Percentiles rank a stretch among this genome's conserved stretches.
Conservation (phyloP, 2,888 invertebrate genomes). For the Parthenolecanium corni region DNA sequence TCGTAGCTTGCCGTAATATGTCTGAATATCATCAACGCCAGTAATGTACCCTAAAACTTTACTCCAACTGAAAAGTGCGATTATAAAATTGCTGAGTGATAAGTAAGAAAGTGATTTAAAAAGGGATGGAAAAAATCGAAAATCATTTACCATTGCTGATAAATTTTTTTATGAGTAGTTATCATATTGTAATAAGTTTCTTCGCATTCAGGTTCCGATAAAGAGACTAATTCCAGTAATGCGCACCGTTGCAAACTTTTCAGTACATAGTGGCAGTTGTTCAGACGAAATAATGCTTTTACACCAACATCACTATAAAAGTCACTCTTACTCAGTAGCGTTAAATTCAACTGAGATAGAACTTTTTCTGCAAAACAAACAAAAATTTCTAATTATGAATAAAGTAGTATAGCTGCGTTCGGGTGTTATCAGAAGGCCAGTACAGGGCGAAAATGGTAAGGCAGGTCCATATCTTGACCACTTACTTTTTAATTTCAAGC, state of each 20-base stretch:
- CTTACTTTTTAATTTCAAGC: too few species aligned
- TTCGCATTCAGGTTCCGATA: conserved; percentile 77
- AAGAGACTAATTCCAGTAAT: conserved; percentile 64
- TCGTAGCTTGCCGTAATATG: conserved; percentile 55
- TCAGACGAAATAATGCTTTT: conserved; percentile 79
- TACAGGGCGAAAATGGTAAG: background rate
- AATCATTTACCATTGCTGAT: conserved; percentile 48
- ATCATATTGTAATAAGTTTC: conserved; percentile 77
- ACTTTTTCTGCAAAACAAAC: conserved; percentile 57
- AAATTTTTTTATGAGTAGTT: conserved; percentile 65
- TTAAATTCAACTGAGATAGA: conserved; percentile 76
- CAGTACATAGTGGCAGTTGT: conserved; percentile 90
- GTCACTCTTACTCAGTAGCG: conserved; percentile 81
- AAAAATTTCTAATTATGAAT: background rate
- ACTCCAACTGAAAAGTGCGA: conserved; percentile 72
- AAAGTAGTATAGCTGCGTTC: background rate
- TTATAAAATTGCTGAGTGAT: too few species aligned
- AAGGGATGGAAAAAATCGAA: conserved; percentile 1
- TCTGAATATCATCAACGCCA: conserved; percentile 52
- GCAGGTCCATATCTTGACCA: too few species aligned
- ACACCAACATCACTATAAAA: conserved; percentile 77
- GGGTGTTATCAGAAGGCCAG: background rate
- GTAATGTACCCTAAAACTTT: conserved; percentile 63
- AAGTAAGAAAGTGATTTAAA: conserved; percentile 34
- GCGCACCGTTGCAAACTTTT: conserved; percentile 79